A percentile compares a stretch with the other conserved stretches of the same genome.
phyloP scores from a whole-genome alignment of 2,113 vertebrate genomes.

The Crotalus horridus region DNA sequence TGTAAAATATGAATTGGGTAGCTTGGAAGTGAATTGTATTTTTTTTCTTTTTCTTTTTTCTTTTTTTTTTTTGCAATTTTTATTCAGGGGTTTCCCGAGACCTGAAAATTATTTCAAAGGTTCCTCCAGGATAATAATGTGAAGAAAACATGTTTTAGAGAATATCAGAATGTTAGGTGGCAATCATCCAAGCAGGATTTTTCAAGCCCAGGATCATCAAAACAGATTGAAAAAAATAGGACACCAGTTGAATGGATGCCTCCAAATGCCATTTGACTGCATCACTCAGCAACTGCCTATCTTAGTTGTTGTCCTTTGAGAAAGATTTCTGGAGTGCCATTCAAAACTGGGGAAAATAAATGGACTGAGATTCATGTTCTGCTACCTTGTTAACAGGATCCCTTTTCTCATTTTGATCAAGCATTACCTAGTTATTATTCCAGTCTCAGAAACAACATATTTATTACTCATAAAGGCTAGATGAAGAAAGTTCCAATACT shows the following conservation, averaged over 20 bases:
- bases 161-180: background rate
- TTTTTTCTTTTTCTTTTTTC: no score
- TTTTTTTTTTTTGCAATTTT: no score
- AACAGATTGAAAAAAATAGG: background rate
- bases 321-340: background rate
- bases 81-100: no score
- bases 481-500: background rate
- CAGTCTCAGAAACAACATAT: background rate
- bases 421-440: background rate
- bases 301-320: background rate
- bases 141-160: background rate
- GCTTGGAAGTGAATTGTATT: no score
- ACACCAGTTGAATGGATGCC: background rate
- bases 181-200: background rate
- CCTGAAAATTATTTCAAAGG: no score
- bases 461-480: background rate
- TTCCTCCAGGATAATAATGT: no score
- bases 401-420: background rate
- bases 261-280: background rate
- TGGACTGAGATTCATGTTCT: background rate
- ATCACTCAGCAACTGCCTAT: background rate
- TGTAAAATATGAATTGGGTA: no score
- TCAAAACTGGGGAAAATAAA: background rate
- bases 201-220: background rate
- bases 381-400: background rate